Conservation (phyloP, 2,113 vertebrate species). For the Manacus vitellinus region DNA sequence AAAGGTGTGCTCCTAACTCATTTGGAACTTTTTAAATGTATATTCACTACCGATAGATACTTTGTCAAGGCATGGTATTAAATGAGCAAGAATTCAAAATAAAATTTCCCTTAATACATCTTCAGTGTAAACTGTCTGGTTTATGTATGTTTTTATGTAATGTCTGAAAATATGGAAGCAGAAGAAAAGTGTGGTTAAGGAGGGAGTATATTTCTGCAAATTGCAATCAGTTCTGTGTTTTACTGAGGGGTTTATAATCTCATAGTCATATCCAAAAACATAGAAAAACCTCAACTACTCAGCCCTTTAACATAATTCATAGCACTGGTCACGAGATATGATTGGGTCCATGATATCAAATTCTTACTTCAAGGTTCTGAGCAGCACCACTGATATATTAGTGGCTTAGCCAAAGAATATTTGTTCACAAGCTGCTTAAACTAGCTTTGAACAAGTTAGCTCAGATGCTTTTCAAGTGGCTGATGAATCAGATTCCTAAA, state of each 20-base stretch:
- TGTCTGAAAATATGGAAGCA: background rate
- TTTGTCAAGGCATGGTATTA: background rate
- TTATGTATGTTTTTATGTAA: background rate
- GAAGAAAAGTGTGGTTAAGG: background rate
- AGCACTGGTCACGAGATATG: background rate
- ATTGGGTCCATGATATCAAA: background rate
- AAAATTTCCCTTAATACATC: background rate
- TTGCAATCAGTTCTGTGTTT: background rate
- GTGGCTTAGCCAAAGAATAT: background rate
- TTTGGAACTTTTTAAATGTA: background rate
- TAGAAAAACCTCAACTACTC: rapidly evolving
- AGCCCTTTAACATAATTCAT: background rate
- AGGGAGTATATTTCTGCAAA: background rate
- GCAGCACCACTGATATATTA: background rate
- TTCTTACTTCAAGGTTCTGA: background rate
- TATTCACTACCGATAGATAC: background rate
- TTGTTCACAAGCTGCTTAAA: background rate
- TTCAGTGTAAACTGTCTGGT: background rate
- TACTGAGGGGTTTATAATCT: background rate
- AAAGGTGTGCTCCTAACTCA: background rate
- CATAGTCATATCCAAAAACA: background rate
- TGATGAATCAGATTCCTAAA: background rate
- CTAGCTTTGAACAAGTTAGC: background rate
- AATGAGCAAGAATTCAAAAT: background rate
- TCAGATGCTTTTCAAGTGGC: background rate